Evolutionary conservation across 1,140 invertebrate species (phyloP).

Genomic region (Hetaerina americana): DNA sequence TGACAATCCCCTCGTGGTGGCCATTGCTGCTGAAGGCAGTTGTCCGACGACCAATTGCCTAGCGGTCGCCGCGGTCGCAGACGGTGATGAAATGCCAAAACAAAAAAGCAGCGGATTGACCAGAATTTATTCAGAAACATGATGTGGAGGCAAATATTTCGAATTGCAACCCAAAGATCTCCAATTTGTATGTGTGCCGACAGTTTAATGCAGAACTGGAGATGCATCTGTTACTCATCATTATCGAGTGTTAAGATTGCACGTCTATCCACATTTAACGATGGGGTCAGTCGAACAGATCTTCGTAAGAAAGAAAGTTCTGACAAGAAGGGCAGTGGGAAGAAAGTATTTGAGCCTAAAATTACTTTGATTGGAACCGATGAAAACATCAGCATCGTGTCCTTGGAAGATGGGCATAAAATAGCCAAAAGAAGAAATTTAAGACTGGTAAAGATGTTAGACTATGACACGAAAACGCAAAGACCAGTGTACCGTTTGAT

Average conservation of each 20-base stretch:
- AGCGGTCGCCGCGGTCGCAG: background rate
- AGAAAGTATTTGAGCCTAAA: background rate
- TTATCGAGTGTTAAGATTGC: too few species aligned
- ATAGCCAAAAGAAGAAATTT: slow-evolving; percentile 44
- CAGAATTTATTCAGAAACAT: too few species aligned
- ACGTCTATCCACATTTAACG: too few species aligned
- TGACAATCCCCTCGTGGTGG: background rate
- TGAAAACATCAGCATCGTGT: slow-evolving; percentile 19
- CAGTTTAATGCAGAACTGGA: too few species aligned
- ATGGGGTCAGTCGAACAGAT: background rate
- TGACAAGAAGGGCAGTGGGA: background rate
- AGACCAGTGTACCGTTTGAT: slow-evolving; percentile 45
- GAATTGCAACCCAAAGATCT: too few species aligned
- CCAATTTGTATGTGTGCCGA: too few species aligned
- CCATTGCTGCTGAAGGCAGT: background rate
- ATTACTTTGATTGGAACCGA: slow-evolving; percentile 16
- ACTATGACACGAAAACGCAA: slow-evolving; percentile 44
- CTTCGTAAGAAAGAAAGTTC: background rate
- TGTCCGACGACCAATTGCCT: background rate
- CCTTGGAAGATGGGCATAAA: slow-evolving; percentile 41
- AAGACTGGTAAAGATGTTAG: slow-evolving; percentile 47
- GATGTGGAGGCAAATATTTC: too few species aligned
- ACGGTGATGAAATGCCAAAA: background rate
- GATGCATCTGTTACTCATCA: too few species aligned
- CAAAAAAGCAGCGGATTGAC: background rate